A percentile compares a stretch with the other conserved stretches of the same genome.
Evolutionary conservation across 92 coral and sea anemone genomes (phyloP).

Genomic region (Pocillopora meandrina): DNA sequence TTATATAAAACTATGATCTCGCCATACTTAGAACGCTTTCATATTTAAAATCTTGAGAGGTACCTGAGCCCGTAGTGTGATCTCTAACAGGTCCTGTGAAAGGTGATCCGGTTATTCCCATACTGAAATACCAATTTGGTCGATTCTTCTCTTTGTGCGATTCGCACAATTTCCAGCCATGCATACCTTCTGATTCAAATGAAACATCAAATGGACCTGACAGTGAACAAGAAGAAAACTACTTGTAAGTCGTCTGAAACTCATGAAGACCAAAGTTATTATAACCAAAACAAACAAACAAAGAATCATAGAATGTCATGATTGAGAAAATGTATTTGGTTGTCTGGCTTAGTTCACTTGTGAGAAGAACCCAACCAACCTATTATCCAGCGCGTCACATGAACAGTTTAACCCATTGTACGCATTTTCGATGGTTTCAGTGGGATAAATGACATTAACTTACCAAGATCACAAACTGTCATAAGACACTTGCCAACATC

Average conservation of each 20-base stretch:
- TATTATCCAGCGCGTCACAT: too few species aligned
- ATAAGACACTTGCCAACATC: conserved; percentile 1
- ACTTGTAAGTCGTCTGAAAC: neutral
- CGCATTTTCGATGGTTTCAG: neutral
- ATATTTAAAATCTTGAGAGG: neutral
- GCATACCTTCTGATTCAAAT: conserved; percentile 7
- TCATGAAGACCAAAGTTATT: neutral
- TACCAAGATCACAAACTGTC: conserved; percentile 11
- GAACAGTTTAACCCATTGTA: neutral
- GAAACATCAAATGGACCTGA: conserved; percentile 8
- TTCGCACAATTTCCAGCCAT: conserved; percentile 20
- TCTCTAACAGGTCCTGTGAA: neutral
- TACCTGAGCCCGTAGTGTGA: conserved; percentile 14
- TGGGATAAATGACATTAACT: neutral
- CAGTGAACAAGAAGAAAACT: neutral
- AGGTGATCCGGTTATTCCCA: neutral
- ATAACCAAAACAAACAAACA: too few species aligned
- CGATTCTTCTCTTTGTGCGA: neutral
- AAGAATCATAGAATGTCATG: too few species aligned
- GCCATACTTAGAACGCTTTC: neutral
- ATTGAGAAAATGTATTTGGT: too few species aligned
- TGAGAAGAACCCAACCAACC: too few species aligned
- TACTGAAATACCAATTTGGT: conserved; percentile 11
- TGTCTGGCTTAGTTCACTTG: too few species aligned
- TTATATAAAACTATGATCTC: too few species aligned